phyloP scores from a whole-genome alignment of 2,797 vertebrate species.

The Manis pentadactyla region DNA sequence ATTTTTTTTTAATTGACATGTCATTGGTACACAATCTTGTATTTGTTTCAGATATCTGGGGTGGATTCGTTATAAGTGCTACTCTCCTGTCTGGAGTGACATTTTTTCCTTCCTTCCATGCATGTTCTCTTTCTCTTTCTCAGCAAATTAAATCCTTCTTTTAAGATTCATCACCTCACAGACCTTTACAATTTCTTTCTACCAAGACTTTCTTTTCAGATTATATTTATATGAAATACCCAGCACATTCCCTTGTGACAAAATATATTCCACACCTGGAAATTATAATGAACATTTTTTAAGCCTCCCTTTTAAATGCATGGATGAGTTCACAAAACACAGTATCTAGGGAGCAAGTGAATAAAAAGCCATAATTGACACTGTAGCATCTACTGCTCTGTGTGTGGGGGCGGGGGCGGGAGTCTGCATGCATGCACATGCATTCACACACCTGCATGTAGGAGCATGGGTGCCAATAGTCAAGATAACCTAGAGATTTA shows the following conservation, averaged over 20 bases:
- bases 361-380: neutral
- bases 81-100: neutral
- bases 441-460: too few species aligned
- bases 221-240: neutral
- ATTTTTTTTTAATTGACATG: too few species aligned
- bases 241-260: neutral
- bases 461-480: neutral
- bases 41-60: too few species aligned
- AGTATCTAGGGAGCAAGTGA: neutral
- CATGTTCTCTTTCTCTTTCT: neutral
- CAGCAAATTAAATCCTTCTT: neutral
- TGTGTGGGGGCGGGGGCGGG: neutral
- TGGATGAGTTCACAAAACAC: neutral
- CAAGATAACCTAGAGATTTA: neutral
- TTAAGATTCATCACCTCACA: slow-evolving; percentile 21
- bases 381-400: neutral
- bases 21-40: too few species aligned
- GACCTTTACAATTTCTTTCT: neutral
- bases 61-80: neutral
- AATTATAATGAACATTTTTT: neutral
- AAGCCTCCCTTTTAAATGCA: neutral
- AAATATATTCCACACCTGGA: neutral
- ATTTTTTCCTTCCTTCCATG: neutral
- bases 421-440: neutral
- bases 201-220: slow-evolving; percentile 4